Evolutionary conservation across 2,113 vertebrate genomes (phyloP), one percentile per base, ranked within the genome.

Genomic region (Eonycteris spelaea): DNA sequence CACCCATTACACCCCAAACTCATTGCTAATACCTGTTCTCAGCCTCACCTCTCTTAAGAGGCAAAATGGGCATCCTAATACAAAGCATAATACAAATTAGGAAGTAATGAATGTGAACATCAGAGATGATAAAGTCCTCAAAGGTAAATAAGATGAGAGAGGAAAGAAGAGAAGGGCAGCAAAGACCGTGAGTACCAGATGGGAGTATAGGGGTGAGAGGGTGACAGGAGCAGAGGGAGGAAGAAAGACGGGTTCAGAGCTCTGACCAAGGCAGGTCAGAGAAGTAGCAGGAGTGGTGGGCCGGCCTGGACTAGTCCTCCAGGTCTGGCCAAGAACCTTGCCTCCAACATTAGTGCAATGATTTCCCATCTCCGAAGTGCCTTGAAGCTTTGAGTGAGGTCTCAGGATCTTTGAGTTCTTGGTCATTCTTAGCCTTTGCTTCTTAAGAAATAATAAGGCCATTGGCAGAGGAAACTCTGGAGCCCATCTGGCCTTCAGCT

Each of bases 371-470:
- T 63, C 70, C 4, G 0, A 73, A 65, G 33, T 78, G 40, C 55
- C 45, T 40, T 0, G 0, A 40, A 57, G 79, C 77, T 89, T 85
- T 73, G 75, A 86, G 35, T 19, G 22, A 86, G 28, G 59, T 26
- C 65, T 83, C 33, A 35, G 84, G 48, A 22, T 92, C 70, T 95
- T 79, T 86, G 67, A 92, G 63, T 48, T 94, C 55, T 79, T 59
- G 2, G 45, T 86, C 51, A 13, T 87, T 86, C 55, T 90, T 59
- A 77, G 43, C 73, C 74, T 95, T 89, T 96, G 71, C 40, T 77
- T 94, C 86, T 65, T 79, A 90, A 70, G 40, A 91, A 92, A 83
- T 26, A 59, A 87, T 45, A 30, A 84, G 63, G 26, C 28, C 10
- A 38, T 73, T 40, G 35, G 53, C 28, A 67, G 24, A 75, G 59